A percentile compares a stretch with the other conserved stretches of the same genome.
phyloP scores from a whole-genome alignment of 2,797 vertebrate genomes.

The Fratercula arctica region DNA sequence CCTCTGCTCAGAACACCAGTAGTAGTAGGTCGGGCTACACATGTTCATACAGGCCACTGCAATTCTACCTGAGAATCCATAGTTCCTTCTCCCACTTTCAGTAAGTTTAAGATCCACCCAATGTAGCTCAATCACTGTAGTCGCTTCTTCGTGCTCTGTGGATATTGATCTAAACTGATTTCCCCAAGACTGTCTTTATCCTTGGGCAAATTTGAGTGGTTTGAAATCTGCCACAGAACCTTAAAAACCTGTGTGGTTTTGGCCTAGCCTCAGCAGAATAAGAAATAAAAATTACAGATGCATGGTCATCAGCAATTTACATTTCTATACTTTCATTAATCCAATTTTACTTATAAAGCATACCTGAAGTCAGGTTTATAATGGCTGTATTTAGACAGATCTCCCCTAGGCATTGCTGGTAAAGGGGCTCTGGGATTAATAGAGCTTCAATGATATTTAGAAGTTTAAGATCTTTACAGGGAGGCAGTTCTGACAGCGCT shows the following conservation, averaged over 20 bases:
- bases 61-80: background rate
- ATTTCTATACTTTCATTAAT: background rate
- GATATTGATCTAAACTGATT: background rate
- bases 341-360: background rate
- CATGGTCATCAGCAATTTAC: background rate
- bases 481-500: background rate
- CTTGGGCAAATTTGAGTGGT: background rate
- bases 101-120: background rate
- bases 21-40: background rate
- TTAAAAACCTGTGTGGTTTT: background rate
- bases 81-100: background rate
- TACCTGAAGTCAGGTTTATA: background rate
- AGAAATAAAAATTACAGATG: background rate
- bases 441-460: background rate
- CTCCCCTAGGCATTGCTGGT: background rate
- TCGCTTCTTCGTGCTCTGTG: rapidly evolving
- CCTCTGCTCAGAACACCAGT: background rate
- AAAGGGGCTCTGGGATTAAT: background rate
- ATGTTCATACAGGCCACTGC: background rate
- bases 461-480: background rate
- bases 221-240: background rate
- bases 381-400: background rate
- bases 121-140: background rate
- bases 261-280: background rate
- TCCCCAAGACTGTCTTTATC: background rate